Evolutionary conservation across 1,140 invertebrate species (phyloP), one percentile per base, ranked within the genome.

Genomic region (Solenopsis fugax): DNA sequence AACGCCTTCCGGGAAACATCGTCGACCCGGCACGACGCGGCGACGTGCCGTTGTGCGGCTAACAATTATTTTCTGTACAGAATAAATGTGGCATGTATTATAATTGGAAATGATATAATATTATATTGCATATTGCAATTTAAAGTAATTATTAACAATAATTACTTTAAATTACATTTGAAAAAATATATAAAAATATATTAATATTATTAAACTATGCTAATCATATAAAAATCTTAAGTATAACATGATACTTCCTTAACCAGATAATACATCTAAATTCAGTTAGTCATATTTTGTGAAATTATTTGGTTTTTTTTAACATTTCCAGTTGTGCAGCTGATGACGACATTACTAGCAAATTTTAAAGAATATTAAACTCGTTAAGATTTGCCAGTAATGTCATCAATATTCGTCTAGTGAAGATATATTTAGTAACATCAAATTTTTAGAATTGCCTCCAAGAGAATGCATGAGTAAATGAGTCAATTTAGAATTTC

Each of bases 171-270:
- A 24, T 54, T 67, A 18, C 18, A 69, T 24, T 41, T 24, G 52
- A 54, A 24, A 13, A 37, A 5, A 67, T n/a, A n/a, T n/a, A n/a
- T n/a, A n/a, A n/a, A n/a, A n/a, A n/a, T n/a, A n/a, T n/a, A n/a
- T n/a, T n/a, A n/a, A n/a, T n/a, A n/a, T n/a, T n/a, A n/a, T n/a
- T n/a, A n/a, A n/a, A n/a, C n/a, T 67, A 67, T 62, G 10, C 48
- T 16, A 45, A 24, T 37, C 34, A n/a, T n/a, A 37, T 41, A 56
- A 81, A 67, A 21, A n/a, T 24, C 18, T 67, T 41, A 69, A 99
- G 99, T 92, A 99, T 99, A 77, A 99, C 96, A 97, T 99, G 98
- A 18, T 98, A 99, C 97, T 99, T 99, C 99, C 93, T 99, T 76
- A 45, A 62, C 98, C 99, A 99, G 99, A 41, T 34, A 29, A 21